Percentiles rank a stretch among this genome's conserved stretches.
phyloP scores from a whole-genome alignment of 2,888 invertebrate species.

The Dasysyrphus tricinctus region DNA sequence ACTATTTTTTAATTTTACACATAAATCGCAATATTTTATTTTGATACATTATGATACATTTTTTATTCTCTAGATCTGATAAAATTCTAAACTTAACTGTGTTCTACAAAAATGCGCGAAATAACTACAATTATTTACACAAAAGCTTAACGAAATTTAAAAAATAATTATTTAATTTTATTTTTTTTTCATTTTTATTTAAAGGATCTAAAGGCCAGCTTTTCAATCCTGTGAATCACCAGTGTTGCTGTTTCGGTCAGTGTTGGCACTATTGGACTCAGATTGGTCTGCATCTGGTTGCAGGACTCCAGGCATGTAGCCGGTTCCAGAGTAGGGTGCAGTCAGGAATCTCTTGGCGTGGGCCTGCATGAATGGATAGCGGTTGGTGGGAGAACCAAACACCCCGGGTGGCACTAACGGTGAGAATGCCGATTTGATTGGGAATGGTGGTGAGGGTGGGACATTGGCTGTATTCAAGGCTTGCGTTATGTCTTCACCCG shows the following conservation, averaged over 20 bases:
- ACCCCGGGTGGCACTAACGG: conserved; percentile 86
- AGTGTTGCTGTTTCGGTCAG: conserved; percentile 82
- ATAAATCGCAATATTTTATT: conserved; percentile 58
- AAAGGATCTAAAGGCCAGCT: conserved; percentile 62
- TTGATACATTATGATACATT: conserved; percentile 47
- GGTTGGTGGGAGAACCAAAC: conserved; percentile 82
- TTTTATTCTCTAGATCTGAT: conserved; percentile 56
- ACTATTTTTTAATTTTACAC: conserved; percentile 28
- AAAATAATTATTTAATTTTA: background rate
- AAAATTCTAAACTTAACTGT: conserved; percentile 62
- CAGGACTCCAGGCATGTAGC: conserved; percentile 92
- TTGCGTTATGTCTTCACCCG: conserved; percentile 84
- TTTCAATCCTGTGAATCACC: conserved; percentile 83
- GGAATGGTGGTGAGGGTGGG: conserved; percentile 82
- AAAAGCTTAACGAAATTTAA: conserved; percentile 25
- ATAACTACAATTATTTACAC: conserved; percentile 66
- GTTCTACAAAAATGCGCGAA: conserved; percentile 10
- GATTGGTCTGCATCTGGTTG: conserved; percentile 82
- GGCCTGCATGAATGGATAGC: conserved; percentile 85
- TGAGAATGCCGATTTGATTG: conserved; percentile 89
- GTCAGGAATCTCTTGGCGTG: conserved; percentile 90
- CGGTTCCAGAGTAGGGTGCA: conserved; percentile 92
- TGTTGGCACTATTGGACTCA: conserved; percentile 83
- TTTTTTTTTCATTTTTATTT: background rate
- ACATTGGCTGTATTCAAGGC: conserved; percentile 79